Evolutionary conservation across 2,113 vertebrate genomes (phyloP).

Genomic region (Datnioides undecimradiatus): DNA sequence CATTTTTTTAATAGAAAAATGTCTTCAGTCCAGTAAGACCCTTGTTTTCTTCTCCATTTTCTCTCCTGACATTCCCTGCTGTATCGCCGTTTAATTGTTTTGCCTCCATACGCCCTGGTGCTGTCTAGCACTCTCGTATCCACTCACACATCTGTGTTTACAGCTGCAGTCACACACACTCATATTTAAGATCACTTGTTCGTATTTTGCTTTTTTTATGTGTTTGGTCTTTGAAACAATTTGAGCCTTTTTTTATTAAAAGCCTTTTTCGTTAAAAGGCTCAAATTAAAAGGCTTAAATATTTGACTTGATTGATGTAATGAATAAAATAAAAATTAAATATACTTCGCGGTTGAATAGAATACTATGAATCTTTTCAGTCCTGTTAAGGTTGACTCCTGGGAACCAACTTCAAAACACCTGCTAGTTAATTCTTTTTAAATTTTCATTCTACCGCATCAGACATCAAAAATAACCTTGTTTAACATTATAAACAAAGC

Average conservation of each 20-base stretch:
- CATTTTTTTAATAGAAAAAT: background rate
- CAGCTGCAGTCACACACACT: background rate
- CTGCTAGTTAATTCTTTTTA: constrained; percentile 31
- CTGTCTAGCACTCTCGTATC: constrained; percentile 3
- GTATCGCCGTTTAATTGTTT: constrained; percentile 9
- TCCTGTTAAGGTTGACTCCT: background rate
- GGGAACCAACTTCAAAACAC: constrained; percentile 33
- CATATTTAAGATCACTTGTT: constrained; percentile 26
- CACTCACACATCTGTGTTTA: constrained; percentile 9
- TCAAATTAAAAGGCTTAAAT: too few species aligned
- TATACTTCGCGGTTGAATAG: constrained; percentile 31
- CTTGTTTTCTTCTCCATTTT: background rate
- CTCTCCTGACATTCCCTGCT: background rate
- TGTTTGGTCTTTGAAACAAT: constrained; percentile 8
- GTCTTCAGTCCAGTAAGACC: background rate
- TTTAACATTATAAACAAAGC: background rate
- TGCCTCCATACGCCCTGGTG: constrained; percentile 8
- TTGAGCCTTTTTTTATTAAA: constrained; percentile 3
- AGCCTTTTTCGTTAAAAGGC: too few species aligned
- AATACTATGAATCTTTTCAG: constrained; percentile 17
- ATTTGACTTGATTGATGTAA: constrained; percentile 30
- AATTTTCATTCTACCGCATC: constrained; percentile 20
- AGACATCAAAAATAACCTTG: constrained; percentile 15
- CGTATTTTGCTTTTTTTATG: background rate
- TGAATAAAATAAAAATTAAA: constrained; percentile 41